These are phyloP conservation scores for Chironomus striatipennis DNA, from an alignment of 1,140 invertebrate genomes.

Conservation along the genomic window DNA sequence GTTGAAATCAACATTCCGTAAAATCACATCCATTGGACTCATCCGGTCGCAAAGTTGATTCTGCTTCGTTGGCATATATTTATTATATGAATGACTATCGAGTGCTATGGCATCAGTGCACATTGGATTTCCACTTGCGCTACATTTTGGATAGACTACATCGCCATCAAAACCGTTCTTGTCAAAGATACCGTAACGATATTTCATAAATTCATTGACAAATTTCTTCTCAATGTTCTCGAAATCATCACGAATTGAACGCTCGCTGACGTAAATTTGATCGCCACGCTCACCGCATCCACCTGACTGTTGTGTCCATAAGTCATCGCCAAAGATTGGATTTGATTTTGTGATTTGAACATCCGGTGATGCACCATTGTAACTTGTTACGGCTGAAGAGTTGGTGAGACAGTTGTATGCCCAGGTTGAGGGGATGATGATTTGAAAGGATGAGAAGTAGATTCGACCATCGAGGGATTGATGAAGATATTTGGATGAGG, in stretches of 20 bases:
- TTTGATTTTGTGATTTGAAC: slow-evolving; percentile 44
- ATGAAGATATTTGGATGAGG: slow-evolving; percentile 44
- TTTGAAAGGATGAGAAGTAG: slow-evolving; percentile 44
- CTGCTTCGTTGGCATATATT: slow-evolving; percentile 56
- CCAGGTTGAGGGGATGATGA: slow-evolving; percentile 48
- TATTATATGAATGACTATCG: slow-evolving; percentile 45
- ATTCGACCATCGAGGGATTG: slow-evolving; percentile 46
- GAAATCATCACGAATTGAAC: slow-evolving; percentile 26
- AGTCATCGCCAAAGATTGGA: slow-evolving; percentile 43
- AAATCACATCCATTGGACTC: slow-evolving; percentile 53
- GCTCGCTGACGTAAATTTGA: slow-evolving; percentile 47
- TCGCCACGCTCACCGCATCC: slow-evolving; percentile 50
- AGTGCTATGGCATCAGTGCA: slow-evolving; percentile 43
- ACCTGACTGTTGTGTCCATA: slow-evolving; percentile 50
- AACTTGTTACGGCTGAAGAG: slow-evolving; percentile 32
- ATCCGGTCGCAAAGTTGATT: slow-evolving; percentile 53
- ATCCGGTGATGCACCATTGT: slow-evolving; percentile 43
- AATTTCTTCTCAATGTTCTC: slow-evolving; percentile 32
- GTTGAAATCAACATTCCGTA: slow-evolving; percentile 49
- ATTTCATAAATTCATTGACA: slow-evolving; percentile 56
- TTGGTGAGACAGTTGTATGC: slow-evolving; percentile 40
- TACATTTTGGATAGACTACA: slow-evolving; percentile 48
- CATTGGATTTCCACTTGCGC: slow-evolving; percentile 40
- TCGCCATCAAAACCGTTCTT: slow-evolving; percentile 53
- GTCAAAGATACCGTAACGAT: slow-evolving; percentile 61